These are phyloP conservation scores for Chiloscyllium punctatum DNA, from an alignment of 2,797 vertebrate species.

Conservation along the genomic window DNA sequence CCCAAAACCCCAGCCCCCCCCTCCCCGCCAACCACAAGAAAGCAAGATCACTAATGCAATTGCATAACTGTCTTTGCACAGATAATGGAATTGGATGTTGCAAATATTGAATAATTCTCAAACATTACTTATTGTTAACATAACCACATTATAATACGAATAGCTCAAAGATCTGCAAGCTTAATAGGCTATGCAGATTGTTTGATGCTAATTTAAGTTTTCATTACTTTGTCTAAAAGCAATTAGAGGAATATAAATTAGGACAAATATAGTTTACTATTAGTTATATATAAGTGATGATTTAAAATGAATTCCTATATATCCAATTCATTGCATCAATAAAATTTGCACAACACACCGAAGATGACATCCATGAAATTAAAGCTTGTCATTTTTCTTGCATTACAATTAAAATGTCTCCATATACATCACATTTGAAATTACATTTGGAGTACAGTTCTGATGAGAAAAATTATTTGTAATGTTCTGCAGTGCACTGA, in stretches of 20 bases:
- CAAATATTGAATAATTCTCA: background rate
- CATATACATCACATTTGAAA: background rate
- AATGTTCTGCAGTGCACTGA: background rate
- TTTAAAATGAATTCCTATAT: constrained; percentile 1
- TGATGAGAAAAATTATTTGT: background rate
- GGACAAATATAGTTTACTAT: background rate
- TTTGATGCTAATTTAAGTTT: background rate
- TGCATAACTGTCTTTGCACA: background rate
- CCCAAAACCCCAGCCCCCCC: background rate
- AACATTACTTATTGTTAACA: background rate
- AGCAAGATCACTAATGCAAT: background rate
- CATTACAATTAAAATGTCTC: background rate
- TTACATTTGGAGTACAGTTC: background rate
- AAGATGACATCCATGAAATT: constrained; percentile 28
- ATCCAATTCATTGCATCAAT: constrained; percentile 18
- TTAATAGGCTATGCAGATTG: background rate
- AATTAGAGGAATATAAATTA: constrained; percentile 25
- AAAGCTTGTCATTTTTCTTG: background rate
- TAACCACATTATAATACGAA: background rate
- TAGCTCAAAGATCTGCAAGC: background rate
- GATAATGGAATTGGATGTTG: background rate
- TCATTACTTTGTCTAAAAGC: background rate
- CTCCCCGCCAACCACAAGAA: too few relatives aligned
- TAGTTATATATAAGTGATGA: background rate
- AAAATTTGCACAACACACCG: background rate